A percentile compares a stretch with the other conserved stretches of the same genome.
phyloP scores from a whole-genome alignment of 2,888 invertebrate species.

The Monochamus alternatus region DNA sequence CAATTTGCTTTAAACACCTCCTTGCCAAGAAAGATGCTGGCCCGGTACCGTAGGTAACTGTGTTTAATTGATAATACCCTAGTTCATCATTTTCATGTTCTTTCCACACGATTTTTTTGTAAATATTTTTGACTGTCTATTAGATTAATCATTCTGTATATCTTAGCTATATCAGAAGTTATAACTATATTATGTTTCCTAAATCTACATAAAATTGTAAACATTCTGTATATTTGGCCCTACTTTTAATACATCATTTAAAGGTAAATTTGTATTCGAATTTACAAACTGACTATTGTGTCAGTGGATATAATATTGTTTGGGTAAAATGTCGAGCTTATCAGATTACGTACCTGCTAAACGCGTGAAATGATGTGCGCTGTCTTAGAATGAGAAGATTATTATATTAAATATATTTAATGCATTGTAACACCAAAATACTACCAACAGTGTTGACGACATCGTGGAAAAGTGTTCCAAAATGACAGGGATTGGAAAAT shows the following conservation, averaged over 20 bases:
- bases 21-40: slow-evolving; percentile 31
- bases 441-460: too few species aligned
- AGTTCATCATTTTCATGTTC: neutral
- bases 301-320: too few species aligned
- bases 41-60: slow-evolving; percentile 38
- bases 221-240: slow-evolving; percentile 43
- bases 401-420: too few species aligned
- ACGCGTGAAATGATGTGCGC: too few species aligned
- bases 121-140: slow-evolving; percentile 20
- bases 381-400: too few species aligned
- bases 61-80: slow-evolving; percentile 27
- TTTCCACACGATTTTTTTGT: slow-evolving; percentile 15
- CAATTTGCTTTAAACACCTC: slow-evolving; percentile 39
- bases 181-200: slow-evolving; percentile 25
- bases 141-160: slow-evolving; percentile 29
- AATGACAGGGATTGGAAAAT: too few species aligned
- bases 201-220: slow-evolving; percentile 32
- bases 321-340: too few species aligned
- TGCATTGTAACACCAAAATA: too few species aligned
- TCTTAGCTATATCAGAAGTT: slow-evolving; percentile 33
- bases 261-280: slow-evolving; percentile 27
- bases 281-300: too few species aligned
- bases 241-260: slow-evolving; percentile 41
- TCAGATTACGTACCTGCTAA: too few species aligned
- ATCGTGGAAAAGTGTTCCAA: too few species aligned